phyloP scores from a whole-genome alignment of 2,113 vertebrate species.

The Platysteira castanea region DNA sequence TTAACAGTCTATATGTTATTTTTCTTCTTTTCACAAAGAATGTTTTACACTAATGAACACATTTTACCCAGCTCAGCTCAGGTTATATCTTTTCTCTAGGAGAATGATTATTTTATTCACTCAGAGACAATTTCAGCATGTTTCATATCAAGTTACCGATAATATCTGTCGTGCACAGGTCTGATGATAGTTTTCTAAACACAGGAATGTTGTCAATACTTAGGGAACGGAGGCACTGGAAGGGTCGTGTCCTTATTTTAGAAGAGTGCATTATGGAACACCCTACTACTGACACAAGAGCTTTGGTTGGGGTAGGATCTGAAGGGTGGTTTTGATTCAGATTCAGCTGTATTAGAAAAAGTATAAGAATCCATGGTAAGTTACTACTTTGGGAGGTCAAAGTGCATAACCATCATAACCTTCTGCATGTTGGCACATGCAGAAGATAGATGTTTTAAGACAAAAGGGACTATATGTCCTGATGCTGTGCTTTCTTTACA shows the following conservation, averaged over 20 bases:
- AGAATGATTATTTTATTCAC: background rate
- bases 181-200: background rate
- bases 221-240: background rate
- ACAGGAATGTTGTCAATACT: background rate
- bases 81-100: background rate
- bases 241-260: background rate
- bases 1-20: constrained; percentile 14
- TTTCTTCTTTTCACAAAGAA: constrained; percentile 10
- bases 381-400: background rate
- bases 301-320: background rate
- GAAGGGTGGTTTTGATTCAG: background rate
- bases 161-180: background rate
- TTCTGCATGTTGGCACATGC: background rate
- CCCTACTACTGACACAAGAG: background rate
- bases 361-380: background rate
- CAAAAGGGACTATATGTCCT: background rate
- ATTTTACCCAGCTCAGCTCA: constrained; percentile 3
- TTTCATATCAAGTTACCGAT: background rate
- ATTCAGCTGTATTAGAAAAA: background rate
- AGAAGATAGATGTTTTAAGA: background rate
- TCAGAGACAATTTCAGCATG: background rate
- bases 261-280: background rate
- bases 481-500: accelerated
- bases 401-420: background rate
- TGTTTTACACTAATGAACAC: constrained; percentile 20